Conservation (phyloP, 2,888 invertebrate species). For the Siphonodentalium dalli region DNA sequence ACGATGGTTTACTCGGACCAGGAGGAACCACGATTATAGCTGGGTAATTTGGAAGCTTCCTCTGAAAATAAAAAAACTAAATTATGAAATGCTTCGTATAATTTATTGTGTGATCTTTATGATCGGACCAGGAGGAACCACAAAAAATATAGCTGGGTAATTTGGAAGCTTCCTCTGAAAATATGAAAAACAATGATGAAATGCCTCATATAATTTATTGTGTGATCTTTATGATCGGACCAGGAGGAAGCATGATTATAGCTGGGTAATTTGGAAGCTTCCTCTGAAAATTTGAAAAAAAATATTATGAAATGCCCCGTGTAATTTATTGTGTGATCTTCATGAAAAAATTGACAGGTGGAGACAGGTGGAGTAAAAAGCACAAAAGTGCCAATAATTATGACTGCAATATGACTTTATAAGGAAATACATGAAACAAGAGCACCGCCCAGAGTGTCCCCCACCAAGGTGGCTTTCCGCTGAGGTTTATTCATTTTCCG, state of each 20-base stretch:
- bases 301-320: no score
- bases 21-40: constrained; percentile 62
- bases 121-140: constrained; percentile 64
- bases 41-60: constrained; percentile 74
- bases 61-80: constrained; percentile 60
- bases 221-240: constrained; percentile 41
- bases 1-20: constrained; percentile 53
- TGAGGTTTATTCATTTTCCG: no score
- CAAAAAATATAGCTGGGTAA: constrained; percentile 67
- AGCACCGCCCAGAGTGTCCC: no score
- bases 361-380: no score
- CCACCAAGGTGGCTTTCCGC: no score
- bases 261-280: constrained; percentile 74
- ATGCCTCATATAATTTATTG: neutral
- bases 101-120: neutral
- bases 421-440: no score
- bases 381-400: no score
- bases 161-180: constrained; percentile 74
- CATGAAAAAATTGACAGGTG: no score
- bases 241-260: constrained; percentile 62
- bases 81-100: no score
- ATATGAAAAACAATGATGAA: constrained; percentile 18
- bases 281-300: constrained; percentile 63
- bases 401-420: no score
- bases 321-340: neutral